A percentile compares a stretch with the other conserved stretches of the same genome.
These are phyloP conservation scores for Nymphalis io DNA, from an alignment of 1,140 invertebrate genomes.

Conservation along the genomic window DNA sequence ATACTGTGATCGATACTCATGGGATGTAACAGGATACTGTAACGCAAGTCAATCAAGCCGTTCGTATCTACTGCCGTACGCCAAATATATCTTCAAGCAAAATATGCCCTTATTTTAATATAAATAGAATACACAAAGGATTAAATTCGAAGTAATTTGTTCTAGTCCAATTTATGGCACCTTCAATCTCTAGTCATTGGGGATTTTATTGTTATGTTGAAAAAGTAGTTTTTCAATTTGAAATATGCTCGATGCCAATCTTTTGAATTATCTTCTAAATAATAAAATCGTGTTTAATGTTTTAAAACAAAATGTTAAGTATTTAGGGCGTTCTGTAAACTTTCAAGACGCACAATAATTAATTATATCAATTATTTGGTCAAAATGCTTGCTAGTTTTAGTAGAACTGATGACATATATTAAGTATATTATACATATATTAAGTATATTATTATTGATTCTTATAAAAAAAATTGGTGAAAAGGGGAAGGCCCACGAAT, in stretches of 20 bases:
- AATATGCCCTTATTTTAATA: slow-evolving; percentile 1
- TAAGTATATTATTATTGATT: no score
- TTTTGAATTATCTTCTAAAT: background rate
- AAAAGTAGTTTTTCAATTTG: slow-evolving; percentile 16
- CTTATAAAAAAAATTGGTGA: no score
- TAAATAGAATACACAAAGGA: background rate
- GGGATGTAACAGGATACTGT: slow-evolving; percentile 57
- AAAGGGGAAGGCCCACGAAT: no score
- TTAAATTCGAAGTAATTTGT: background rate
- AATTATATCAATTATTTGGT: no score
- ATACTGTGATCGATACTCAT: slow-evolving; percentile 64
- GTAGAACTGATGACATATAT: no score
- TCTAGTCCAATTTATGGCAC: slow-evolving; percentile 15
- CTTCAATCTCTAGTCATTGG: slow-evolving; percentile 17
- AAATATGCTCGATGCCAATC: slow-evolving; percentile 2
- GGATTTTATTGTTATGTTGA: slow-evolving; percentile 16
- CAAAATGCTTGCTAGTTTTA: no score
- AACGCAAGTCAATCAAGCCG: slow-evolving; percentile 45
- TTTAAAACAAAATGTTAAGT: no score
- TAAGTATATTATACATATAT: no score
- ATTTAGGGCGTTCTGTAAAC: no score
- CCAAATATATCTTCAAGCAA: background rate
- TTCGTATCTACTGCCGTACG: slow-evolving; percentile 39
- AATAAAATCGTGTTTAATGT: background rate
- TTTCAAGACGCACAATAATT: no score